Percentiles rank a stretch among this genome's conserved stretches.
These are phyloP conservation scores for Paracyclopina nana DNA, from an alignment of 1,140 invertebrate species.

Conservation along the genomic window DNA sequence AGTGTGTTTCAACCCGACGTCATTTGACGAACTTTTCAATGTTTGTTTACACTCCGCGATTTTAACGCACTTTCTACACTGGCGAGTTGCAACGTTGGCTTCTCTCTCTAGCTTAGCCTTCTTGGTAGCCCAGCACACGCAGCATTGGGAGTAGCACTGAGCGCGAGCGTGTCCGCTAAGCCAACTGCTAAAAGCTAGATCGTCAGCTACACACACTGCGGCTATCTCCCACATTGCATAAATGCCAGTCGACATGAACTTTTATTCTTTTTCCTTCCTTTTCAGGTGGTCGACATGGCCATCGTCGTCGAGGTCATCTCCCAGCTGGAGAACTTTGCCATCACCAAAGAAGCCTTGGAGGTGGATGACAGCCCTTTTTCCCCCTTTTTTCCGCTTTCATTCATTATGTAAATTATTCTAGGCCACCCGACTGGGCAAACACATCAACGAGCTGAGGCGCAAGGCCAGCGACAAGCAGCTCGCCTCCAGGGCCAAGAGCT, in stretches of 20 bases:
- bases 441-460: slow-evolving; percentile 69
- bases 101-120: too few relatives aligned
- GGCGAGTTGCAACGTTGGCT: too few relatives aligned
- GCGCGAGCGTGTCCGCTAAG: too few relatives aligned
- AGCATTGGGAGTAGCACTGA: too few relatives aligned
- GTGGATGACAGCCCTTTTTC: slow-evolving; percentile 29
- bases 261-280: slow-evolving; percentile 25
- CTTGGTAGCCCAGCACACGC: too few relatives aligned
- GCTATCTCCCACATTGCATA: neutral
- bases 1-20: too few relatives aligned
- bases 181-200: too few relatives aligned
- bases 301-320: slow-evolving; percentile 74
- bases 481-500: slow-evolving; percentile 64
- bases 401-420: slow-evolving; percentile 28
- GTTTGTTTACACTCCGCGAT: too few relatives aligned
- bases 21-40: too few relatives aligned
- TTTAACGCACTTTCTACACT: too few relatives aligned
- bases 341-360: slow-evolving; percentile 86
- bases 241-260: slow-evolving; percentile 2
- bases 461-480: slow-evolving; percentile 53
- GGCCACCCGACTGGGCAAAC: slow-evolving; percentile 71
- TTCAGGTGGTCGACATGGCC: slow-evolving; percentile 81
- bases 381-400: slow-evolving; percentile 14
- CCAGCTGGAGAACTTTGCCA: slow-evolving; percentile 68
- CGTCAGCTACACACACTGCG: too few relatives aligned